phyloP scores from a whole-genome alignment of 1,140 invertebrate species.

The Drosophila lacertosa region DNA sequence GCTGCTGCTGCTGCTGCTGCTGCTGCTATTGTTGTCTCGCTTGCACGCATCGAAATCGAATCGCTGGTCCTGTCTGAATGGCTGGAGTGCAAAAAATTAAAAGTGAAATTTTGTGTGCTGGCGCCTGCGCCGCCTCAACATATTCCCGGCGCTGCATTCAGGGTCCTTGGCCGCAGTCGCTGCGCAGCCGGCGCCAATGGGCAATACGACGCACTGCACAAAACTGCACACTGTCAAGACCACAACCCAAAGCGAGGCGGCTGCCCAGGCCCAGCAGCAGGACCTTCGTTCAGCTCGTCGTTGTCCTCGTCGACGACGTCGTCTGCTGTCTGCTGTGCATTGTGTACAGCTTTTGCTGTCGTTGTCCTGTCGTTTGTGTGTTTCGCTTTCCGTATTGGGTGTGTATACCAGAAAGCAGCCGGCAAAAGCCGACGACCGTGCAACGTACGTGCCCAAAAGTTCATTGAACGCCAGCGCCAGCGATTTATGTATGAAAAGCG shows the following conservation, averaged over 20 bases:
- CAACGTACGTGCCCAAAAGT: conserved; percentile 73
- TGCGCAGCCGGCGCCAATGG: conserved; percentile 38
- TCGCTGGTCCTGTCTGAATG: conserved; percentile 38
- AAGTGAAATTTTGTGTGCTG: conserved; percentile 79
- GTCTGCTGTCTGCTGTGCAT: conserved; percentile 27
- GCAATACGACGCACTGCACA: conserved; percentile 3
- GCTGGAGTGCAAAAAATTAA: conserved; percentile 81
- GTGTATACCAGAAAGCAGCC: conserved; percentile 65
- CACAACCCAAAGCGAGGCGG: conserved; percentile 64
- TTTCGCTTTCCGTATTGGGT: conserved; percentile 84
- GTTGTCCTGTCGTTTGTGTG: conserved; percentile 73
- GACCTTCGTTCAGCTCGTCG: conserved; percentile 55
- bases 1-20: not conserved
- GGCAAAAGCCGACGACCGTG: conserved; percentile 65
- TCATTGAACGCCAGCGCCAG: conserved; percentile 79
- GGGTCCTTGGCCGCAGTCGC: conserved; percentile 78
- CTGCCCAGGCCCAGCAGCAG: conserved; percentile 43
- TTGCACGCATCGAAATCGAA: conserved; percentile 52
- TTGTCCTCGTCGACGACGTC: conserved; percentile 4
- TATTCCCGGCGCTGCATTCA: conserved; percentile 47
- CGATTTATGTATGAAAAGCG: conserved; percentile 84
- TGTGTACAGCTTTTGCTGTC: conserved; percentile 54
- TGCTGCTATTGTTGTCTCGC: conserved; percentile 56
- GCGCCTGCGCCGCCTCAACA: conserved; percentile 59
- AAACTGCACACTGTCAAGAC: conserved; percentile 79